phyloP scores from a whole-genome alignment of 2,113 vertebrate species.

The Apistogramma diplotaenia region DNA sequence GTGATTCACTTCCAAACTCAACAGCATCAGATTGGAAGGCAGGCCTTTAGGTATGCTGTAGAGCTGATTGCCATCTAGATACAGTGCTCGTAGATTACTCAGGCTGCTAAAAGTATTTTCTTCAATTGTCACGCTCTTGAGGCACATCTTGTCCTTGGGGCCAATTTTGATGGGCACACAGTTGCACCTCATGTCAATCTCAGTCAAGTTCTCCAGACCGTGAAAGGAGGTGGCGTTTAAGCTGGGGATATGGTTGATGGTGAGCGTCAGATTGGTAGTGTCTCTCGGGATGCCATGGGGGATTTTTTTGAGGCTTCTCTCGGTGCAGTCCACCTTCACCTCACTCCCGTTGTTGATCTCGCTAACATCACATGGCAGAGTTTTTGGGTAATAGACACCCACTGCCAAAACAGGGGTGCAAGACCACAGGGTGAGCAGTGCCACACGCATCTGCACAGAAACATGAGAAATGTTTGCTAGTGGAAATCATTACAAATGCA shows the following conservation, averaged over 20 bases:
- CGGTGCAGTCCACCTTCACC: conserved; percentile 86
- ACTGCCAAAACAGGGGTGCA: conserved; percentile 35
- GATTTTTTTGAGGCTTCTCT: conserved; percentile 77
- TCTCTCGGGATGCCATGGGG: conserved; percentile 85
- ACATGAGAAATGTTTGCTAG: conserved; percentile 10
- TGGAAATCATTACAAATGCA: not conserved
- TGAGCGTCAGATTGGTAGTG: conserved; percentile 89
- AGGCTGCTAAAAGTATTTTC: conserved; percentile 79
- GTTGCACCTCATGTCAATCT: conserved; percentile 94
- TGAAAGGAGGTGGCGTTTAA: conserved; percentile 81
- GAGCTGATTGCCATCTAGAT: conserved; percentile 92
- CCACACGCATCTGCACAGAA: conserved; percentile 41
- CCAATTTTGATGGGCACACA: conserved; percentile 87
- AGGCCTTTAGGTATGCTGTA: conserved; percentile 82
- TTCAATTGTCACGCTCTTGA: conserved; percentile 61
- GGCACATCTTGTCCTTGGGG: conserved; percentile 83
- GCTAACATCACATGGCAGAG: conserved; percentile 86
- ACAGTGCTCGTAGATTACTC: conserved; percentile 80
- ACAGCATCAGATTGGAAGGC: conserved; percentile 79
- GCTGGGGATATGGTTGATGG: conserved; percentile 86
- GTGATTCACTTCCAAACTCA: conserved; percentile 91
- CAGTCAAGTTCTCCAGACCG: conserved; percentile 79
- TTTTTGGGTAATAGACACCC: conserved; percentile 85
- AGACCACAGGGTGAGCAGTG: conserved; percentile 34
- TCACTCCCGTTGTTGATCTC: conserved; percentile 23